Base-by-base conservation (phyloP, 2,888 invertebrate species). In the Drosophila suboccidentalis region DNA sequence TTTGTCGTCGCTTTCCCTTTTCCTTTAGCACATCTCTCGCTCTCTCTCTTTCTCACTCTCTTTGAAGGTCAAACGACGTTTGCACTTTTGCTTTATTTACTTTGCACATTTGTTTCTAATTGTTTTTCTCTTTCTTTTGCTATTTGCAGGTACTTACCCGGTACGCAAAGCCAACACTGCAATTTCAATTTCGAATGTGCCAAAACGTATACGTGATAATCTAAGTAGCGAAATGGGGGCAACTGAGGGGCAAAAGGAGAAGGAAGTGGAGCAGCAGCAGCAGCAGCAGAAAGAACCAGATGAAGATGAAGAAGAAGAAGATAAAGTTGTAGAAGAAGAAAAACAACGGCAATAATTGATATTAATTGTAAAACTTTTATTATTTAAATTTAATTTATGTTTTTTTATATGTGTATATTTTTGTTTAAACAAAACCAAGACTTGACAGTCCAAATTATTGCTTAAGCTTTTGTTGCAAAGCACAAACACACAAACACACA, bases 291-390 rank as follows among this genome's bases (percentile, higher is more conserved):
- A n/a, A 29, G 10, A 41, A n/a, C n/a, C 13, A 36, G 26, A 19
- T 34, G 36, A 13, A 43, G 38, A 2, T 15, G 17, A 17, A n/a
- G 39, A 10, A 17, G 32, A 19, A 19, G 22, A 62, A 11, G 38
- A 10, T 13, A 15, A 38, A 15, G 22, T 62, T 11, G 26, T 17
- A 11, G 39, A 8, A 29, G 39, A 17, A 26, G 26, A 71, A 22
- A 76, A 64, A 19, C 57, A 73, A 70, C 49, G 61, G 79, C 69
- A 79, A 79, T 77, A 77, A 71, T 54, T 80, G 72, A 87, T 85
- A 87, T 82, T 84, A 71, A 87, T 75, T 80, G 66, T 78, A 75
- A 60, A 75, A 66, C 34, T 71, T 82, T 74, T 67, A 60, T 78
- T 77, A 58, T 78, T 76, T 79, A 67, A 75, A 68, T 5, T 26